A percentile compares a stretch with the other conserved stretches of the same genome.
Conservation (phyloP, 2,113 vertebrate genomes). For the Dendrocopos noguchii region DNA sequence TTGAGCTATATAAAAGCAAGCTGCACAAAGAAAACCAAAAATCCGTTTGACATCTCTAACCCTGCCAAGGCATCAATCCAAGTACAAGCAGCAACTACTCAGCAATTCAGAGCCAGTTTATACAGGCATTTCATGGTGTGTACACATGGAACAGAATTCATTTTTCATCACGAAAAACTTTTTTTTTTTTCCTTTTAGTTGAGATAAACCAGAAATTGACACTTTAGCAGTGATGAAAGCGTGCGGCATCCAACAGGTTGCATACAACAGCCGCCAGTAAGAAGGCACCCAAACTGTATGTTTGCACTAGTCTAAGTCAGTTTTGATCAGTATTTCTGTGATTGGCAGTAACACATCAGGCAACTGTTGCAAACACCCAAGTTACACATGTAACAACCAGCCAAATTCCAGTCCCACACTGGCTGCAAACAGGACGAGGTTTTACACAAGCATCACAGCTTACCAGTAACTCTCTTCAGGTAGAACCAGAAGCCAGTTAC, state of each 20-base stretch:
- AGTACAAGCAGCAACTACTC: slow-evolving; percentile 30
- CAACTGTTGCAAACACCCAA: not conserved
- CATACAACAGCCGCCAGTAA: not conserved
- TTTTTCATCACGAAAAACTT: not conserved
- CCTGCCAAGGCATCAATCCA: slow-evolving; percentile 58
- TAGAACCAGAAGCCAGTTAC: not conserved
- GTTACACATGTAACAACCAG: not conserved
- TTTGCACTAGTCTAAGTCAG: not conserved
- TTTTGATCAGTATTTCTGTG: not conserved
- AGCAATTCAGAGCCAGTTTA: slow-evolving; percentile 11
- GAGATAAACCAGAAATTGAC: not conserved
- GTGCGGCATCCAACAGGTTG: not conserved
- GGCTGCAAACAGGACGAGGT: not conserved
- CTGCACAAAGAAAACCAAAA: slow-evolving; percentile 67
- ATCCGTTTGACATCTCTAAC: slow-evolving; percentile 58
- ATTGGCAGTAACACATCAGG: not conserved
- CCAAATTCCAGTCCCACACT: not conserved
- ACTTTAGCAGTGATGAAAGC: not conserved
- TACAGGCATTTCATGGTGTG: not conserved
- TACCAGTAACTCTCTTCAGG: accelerated
- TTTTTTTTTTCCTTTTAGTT: not conserved
- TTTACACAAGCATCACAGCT: not conserved
- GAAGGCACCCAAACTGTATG: not conserved
- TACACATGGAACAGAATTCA: not conserved
- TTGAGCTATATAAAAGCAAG: slow-evolving; percentile 65